These are phyloP conservation scores for Monopterus albus DNA, from an alignment of 2,113 vertebrate species.

Conservation along the genomic window DNA sequence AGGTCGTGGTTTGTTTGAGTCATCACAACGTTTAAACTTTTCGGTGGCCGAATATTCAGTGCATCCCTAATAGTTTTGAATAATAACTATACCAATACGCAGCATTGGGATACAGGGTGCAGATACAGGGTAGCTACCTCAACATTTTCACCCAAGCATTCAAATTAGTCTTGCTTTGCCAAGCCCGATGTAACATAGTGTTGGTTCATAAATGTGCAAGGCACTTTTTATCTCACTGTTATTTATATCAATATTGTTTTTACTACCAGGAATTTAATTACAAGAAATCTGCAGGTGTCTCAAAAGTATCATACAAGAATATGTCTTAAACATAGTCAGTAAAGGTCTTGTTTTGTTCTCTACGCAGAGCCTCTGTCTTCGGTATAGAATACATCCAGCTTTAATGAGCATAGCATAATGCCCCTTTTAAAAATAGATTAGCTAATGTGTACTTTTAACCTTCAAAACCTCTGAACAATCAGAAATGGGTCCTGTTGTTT, in stretches of 20 bases:
- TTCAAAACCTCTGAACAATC: not conserved
- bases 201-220: not conserved
- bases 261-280: not conserved
- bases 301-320: no score
- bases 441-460: not conserved
- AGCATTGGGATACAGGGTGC: no score
- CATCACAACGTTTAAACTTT: no score
- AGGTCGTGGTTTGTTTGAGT: no score
- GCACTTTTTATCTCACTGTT: not conserved
- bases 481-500: no score
- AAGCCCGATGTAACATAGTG: not conserved
- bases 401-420: not conserved
- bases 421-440: not conserved
- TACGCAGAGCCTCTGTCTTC: not conserved
- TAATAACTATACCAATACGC: no score
- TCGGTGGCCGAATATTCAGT: no score
- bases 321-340: no score
- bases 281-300: not conserved
- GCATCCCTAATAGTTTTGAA: no score
- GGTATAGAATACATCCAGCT: not conserved
- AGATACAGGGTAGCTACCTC: no score
- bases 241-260: not conserved
- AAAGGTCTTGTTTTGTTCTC: not conserved
- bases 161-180: not conserved
- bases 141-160: not conserved